These are phyloP conservation scores for Hypanus sabinus DNA, from an alignment of 2,113 vertebrate genomes.

Conservation along the genomic window DNA sequence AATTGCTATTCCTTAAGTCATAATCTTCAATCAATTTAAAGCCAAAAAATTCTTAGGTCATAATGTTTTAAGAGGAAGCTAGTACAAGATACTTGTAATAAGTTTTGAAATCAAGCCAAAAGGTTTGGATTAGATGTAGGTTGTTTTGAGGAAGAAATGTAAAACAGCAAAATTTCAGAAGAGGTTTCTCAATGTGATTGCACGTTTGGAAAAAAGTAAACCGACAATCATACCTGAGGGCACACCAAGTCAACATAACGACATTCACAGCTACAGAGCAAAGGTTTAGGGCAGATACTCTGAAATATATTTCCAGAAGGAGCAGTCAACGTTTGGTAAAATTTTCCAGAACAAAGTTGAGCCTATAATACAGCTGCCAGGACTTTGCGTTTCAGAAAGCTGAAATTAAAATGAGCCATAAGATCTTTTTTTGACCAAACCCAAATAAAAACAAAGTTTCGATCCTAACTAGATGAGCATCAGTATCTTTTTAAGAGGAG, in stretches of 20 bases:
- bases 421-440: not conserved
- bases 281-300: not conserved
- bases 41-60: not conserved
- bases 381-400: not conserved
- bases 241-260: not conserved
- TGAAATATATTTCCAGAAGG: not conserved
- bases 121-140: not conserved
- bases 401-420: not conserved
- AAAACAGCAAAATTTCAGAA: not conserved
- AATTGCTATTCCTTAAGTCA: not conserved
- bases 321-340: not conserved
- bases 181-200: not conserved
- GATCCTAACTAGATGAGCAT: not conserved
- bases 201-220: not conserved
- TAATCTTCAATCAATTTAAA: not conserved
- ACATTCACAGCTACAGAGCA: not conserved
- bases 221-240: not conserved
- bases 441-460: not conserved
- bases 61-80: not conserved
- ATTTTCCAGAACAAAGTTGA: not conserved
- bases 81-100: not conserved
- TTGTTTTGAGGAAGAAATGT: not conserved
- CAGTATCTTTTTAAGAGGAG: not conserved
- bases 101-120: not conserved
- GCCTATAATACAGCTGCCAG: not conserved